phyloP scores from a whole-genome alignment of 2,888 invertebrate genomes.

The Parnassius orleans region DNA sequence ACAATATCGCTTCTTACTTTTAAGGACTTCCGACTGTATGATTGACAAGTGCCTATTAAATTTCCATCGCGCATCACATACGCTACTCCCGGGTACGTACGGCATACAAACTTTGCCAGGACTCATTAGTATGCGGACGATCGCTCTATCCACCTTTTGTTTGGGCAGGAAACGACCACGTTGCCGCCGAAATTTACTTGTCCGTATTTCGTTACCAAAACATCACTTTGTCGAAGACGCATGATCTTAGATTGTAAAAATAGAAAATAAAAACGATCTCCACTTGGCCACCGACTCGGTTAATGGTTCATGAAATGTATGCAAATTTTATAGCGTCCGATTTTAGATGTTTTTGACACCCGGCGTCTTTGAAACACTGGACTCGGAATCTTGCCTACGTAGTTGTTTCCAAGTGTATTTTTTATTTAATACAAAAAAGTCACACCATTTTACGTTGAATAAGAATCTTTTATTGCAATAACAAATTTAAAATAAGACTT shows the following conservation, averaged over 20 bases:
- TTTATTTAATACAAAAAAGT: neutral
- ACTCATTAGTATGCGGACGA: constrained; percentile 69
- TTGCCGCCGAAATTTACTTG: constrained; percentile 68
- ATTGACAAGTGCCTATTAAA: constrained; percentile 72
- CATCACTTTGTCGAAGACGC: constrained; percentile 53
- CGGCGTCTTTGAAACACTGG: constrained; percentile 54
- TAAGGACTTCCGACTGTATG: constrained; percentile 67
- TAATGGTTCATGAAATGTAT: constrained; percentile 75
- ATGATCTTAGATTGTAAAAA: constrained; percentile 47
- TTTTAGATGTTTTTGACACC: constrained; percentile 64
- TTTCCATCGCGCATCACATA: constrained; percentile 62
- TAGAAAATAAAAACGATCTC: constrained; percentile 57
- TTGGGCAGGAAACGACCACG: constrained; percentile 74
- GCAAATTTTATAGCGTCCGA: constrained; percentile 76
- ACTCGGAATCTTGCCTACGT: constrained; percentile 52
- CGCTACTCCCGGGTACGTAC: constrained; percentile 46
- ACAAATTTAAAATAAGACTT: no score
- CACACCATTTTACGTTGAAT: no score
- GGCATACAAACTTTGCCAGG: constrained; percentile 58
- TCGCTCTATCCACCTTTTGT: constrained; percentile 70
- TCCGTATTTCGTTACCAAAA: constrained; percentile 54
- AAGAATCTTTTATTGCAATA: no score
- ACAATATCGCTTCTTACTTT: constrained; percentile 39
- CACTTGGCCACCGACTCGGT: constrained; percentile 53
- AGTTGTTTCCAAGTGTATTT: constrained; percentile 46